Base-by-base conservation (phyloP, 2,113 vertebrate genomes). In the Mustela nigripes region DNA sequence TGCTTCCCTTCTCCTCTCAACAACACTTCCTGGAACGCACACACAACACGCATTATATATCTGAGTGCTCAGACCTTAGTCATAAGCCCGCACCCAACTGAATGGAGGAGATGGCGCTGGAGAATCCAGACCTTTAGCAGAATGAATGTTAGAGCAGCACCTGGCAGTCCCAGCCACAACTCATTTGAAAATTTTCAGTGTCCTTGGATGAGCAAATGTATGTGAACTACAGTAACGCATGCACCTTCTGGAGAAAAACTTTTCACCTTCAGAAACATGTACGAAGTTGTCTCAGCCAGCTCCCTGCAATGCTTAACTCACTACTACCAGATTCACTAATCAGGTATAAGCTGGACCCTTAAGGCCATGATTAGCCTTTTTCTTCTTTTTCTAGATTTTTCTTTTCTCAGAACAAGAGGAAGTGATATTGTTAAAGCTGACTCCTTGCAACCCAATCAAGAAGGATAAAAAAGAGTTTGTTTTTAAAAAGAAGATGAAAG, bases 401-500 rank as follows among this genome's bases (percentile, higher is more conserved):
- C 89, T 84, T 96, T 88, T 80, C 39, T 56, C 62, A 92, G 88
- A 82, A 92, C n/a, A 48, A 42, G 48, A 85, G 69, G 88, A 86
- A 39, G 24, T 79, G 18, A 79, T 42, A 21, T 36, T 60, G 60
- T 50, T 85, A 89, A 65, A 60, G 31, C 60, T 71, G 83, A 86
- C 48, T 74, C 36, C 36, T 87, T 80, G 39, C n/a, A 92, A 62
- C 33, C 50, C 45, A 89, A 74, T 87, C 24, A 16, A 87, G 74
- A 94, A 78, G 22, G 53, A 63, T 78, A 69, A 91, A 60, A 73
- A 88, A 71, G 39, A 83, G n/a, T 31, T 92, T 56, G 45, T 76
- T 94, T 96, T 84, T 5, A n/a, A 63, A 95, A 88, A 86, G 71
- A 94, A 53, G 62, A 96, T 92, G 28, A 94, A 95, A 97, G 48